Evolutionary conservation across 2,113 vertebrate species (phyloP), one percentile per base, ranked within the genome.

Genomic region (Oxyruncus cristatus): DNA sequence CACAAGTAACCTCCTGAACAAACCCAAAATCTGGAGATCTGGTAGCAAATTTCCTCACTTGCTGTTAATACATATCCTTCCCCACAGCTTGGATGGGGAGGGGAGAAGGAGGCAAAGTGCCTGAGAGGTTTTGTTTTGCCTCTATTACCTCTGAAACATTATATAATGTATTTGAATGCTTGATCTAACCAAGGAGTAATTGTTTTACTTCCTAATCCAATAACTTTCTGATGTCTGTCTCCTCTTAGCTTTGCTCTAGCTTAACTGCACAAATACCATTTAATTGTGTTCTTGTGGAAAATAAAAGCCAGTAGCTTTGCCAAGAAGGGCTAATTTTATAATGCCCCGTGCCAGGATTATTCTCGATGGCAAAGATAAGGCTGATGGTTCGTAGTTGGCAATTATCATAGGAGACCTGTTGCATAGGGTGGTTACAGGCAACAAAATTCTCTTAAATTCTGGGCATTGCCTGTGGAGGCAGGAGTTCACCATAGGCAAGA

Each of bases 251-350:
- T 87, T 94, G 46, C 74, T 95, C 18, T 79, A 91, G 35, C 68
- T 83, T 78, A 55, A 46, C 85, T 88, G 67, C 74, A 75, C 85
- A 93, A 97, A 88, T 92, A 61, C 67, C 63, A 70, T 86, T 96
- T 93, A 94, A 95, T 86, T 88, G 93, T 86, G 30, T 93, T 83
- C 92, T 77, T 86, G 72, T 74, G 66, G 86, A 92, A 86, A 74
- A 44, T 47, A n/a, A 95, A 88, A 88, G 68, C 80, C 68, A 44
- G 67, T 41, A 71, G 72, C 63, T 81, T 86, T 92, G 93, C 79
- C 82, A 81, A 84, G 90, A 68, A 75, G 59, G 59, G 85, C 72
- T 95, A 68, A 95, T 93, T 94, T 77, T 83, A 61, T 93, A 93
- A 88, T 81, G 56, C 18, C n/a, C 49, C 27, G 19, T 1, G 12